Evolutionary conservation across 2,113 vertebrate genomes (phyloP).

Genomic region (Gobio gobio): DNA sequence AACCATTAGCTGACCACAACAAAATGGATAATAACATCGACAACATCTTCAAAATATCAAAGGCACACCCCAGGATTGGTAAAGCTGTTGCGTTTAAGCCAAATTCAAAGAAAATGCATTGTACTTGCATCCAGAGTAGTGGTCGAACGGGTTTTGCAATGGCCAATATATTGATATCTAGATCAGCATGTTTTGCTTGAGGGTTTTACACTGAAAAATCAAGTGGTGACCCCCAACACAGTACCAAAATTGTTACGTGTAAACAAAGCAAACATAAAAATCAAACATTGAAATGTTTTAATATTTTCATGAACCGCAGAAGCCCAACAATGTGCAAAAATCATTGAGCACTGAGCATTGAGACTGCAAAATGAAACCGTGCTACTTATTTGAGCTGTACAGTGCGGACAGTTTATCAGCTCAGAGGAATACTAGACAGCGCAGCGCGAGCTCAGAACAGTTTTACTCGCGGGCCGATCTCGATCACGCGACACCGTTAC

Average conservation of each 20-base stretch:
- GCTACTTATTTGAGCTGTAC: too few relatives aligned
- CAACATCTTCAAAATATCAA: conserved; percentile 45
- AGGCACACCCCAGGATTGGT: conserved; percentile 7
- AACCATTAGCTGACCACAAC: conserved; percentile 50
- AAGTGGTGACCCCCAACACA: neutral
- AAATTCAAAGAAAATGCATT: neutral
- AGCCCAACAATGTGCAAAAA: neutral
- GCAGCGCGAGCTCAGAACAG: too few relatives aligned
- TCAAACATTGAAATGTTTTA: neutral
- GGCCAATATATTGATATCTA: neutral
- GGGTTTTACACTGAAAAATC: neutral
- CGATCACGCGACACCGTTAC: too few relatives aligned
- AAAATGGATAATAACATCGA: conserved; percentile 28
- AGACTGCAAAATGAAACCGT: neutral
- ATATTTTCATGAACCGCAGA: neutral
- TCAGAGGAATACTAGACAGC: too few relatives aligned
- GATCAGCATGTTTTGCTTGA: neutral
- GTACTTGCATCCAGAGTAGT: neutral
- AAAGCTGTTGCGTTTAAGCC: conserved; percentile 12
- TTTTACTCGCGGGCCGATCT: too few relatives aligned
- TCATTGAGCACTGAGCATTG: neutral
- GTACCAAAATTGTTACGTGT: neutral
- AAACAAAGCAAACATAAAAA: neutral
- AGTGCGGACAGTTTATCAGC: too few relatives aligned
- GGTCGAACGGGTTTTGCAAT: neutral